Base-by-base conservation (phyloP, 2,888 invertebrate species). In the Erannis defoliaria region DNA sequence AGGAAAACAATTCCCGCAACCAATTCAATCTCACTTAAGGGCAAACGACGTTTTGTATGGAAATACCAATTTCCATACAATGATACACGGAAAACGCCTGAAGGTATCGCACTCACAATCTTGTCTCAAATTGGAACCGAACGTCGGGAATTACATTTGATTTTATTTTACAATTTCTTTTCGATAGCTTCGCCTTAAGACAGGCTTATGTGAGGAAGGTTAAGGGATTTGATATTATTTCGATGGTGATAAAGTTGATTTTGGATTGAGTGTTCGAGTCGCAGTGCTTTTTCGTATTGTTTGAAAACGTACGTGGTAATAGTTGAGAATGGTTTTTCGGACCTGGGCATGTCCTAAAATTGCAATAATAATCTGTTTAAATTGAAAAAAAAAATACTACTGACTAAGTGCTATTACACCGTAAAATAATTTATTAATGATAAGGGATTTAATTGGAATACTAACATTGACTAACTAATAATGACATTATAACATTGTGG, bases 151-250 rank as follows among this genome's bases (percentile, higher is more conserved):
- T 90, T 84, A 86, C 83, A 81, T 89, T 88, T 88, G 89, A 90
- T 91, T 90, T 90, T 89, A 88, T 89, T 90, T 88, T 82, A 87
- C 88, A 88, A 89, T 89, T 89, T 84, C 84, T 86, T 89, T 87
- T 81, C 83, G 78, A 87, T 88, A 75, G 63, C 65, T 42, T 65
- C 49, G 53, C 54, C 64, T 72, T 64, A 59, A 67, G 43, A 81
- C 69, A 56, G 70, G 54, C 66, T 62, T 68, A 63, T 12, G 8
- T 8, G 8, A 2, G 5, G 0, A 49, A 14, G n/a, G 0, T 26
- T 5, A 10, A 10, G 26, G 26, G 55, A 2, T 43, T 50, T 42
- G 8, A 40, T 0, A 18, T 2, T 43, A 46, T 5, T 33, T 2
- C 6, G 0, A 18, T 14, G 2, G n/a, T 10, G 5, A 6, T 33